Conservation (phyloP, 2,797 vertebrate species). For the Craterocephalus amniculus region DNA sequence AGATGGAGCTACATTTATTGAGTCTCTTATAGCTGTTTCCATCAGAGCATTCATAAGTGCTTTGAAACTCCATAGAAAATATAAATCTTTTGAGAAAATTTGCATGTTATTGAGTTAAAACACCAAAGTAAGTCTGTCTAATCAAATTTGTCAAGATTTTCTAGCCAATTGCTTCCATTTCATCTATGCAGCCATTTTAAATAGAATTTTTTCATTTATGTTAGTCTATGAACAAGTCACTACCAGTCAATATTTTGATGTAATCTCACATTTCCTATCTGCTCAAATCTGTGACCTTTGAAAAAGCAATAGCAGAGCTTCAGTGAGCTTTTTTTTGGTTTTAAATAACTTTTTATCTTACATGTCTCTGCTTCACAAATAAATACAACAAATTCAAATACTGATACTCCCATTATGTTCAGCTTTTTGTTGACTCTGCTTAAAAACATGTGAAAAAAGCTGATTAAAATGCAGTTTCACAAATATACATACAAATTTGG, state of each 20-base stretch:
- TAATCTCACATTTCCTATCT: conserved; percentile 37
- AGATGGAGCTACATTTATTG: conserved; percentile 26
- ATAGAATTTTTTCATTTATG: conserved; percentile 40
- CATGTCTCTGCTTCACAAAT: not conserved
- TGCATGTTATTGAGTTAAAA: conserved; percentile 21
- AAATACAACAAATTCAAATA: not conserved
- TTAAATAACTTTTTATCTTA: not conserved
- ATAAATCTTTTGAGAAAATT: conserved; percentile 31
- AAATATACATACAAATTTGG: too few species aligned
- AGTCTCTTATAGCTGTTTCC: conserved; percentile 36
- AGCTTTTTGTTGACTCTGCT: not conserved
- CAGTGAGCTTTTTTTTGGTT: not conserved
- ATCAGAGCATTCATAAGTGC: conserved; percentile 12
- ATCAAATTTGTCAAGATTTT: conserved; percentile 44
- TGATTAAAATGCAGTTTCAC: not conserved
- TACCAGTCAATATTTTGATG: conserved; percentile 43
- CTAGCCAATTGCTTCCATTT: conserved; percentile 36
- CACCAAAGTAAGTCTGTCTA: conserved; percentile 24
- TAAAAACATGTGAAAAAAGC: not conserved
- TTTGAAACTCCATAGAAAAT: conserved; percentile 26
- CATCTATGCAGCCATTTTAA: conserved; percentile 30
- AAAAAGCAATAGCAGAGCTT: conserved; percentile 5
- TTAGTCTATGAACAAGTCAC: conserved; percentile 22
- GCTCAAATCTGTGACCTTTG: conserved; percentile 21
- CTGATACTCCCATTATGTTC: not conserved